Conservation (phyloP, 2,797 vertebrate genomes). For the Takifugu rubripes region DNA sequence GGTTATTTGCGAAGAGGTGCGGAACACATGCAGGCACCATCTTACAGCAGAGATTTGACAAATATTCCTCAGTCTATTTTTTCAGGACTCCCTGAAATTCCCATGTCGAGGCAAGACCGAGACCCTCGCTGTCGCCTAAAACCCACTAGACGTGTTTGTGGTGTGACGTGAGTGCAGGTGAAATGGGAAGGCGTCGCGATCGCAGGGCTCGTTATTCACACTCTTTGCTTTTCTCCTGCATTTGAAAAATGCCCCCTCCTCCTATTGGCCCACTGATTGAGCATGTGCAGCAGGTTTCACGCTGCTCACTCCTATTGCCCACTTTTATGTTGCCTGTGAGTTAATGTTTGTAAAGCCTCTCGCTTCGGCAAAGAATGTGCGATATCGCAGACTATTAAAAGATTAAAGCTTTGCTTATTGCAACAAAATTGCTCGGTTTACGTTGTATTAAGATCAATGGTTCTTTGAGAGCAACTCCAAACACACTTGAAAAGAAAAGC, state of each 20-base stretch:
- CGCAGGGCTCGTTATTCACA: constrained; percentile 15
- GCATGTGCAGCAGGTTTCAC: constrained; percentile 20
- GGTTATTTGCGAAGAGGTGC: constrained; percentile 18
- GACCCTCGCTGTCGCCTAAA: constrained; percentile 20
- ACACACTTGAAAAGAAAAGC: constrained; percentile 5
- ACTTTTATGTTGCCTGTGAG: constrained; percentile 19
- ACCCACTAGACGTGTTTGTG: constrained; percentile 32
- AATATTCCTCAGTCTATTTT: not conserved
- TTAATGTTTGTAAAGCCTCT: constrained; percentile 33
- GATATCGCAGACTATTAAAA: constrained; percentile 33
- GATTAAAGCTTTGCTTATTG: constrained; percentile 44
- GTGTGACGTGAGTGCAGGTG: constrained; percentile 19
- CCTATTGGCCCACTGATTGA: constrained; percentile 46
- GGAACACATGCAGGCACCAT: constrained; percentile 8
- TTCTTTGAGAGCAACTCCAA: constrained; percentile 23
- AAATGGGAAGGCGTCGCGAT: constrained; percentile 17
- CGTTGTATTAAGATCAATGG: constrained; percentile 23
- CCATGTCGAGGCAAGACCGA: constrained; percentile 21
- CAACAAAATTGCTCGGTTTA: constrained; percentile 38
- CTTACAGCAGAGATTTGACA: not conserved
- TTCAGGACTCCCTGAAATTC: too few relatives aligned
- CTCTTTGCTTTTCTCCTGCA: constrained; percentile 40
- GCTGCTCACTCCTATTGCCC: constrained; percentile 22
- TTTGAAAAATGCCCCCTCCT: constrained; percentile 56
- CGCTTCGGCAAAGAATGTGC: constrained; percentile 3